Percentiles rank a stretch among this genome's conserved stretches.
Conservation (phyloP, 2,888 invertebrate species). For the Drosophila monieri region DNA sequence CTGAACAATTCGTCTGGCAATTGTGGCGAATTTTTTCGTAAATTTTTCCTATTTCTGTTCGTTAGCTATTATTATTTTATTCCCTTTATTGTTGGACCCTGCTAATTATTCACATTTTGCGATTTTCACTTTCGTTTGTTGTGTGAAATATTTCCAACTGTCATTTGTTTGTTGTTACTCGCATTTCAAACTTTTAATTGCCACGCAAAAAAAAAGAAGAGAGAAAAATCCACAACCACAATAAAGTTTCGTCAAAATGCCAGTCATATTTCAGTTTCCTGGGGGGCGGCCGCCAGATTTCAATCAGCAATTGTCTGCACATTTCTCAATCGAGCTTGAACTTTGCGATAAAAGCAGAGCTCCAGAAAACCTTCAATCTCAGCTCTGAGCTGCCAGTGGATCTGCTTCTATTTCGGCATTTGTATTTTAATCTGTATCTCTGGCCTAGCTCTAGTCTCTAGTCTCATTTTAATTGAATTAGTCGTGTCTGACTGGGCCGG, state of each 20-base stretch:
- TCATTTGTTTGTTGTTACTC: conserved; percentile 76
- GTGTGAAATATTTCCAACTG: conserved; percentile 69
- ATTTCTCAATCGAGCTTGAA: conserved; percentile 67
- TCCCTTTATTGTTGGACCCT: conserved; percentile 42
- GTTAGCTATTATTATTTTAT: conserved; percentile 66
- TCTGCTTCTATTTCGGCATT: conserved; percentile 3
- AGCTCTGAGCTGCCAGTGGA: not conserved
- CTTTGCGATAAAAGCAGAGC: conserved; percentile 21
- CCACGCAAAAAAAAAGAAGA: conserved; percentile 35
- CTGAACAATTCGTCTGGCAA: conserved; percentile 48
- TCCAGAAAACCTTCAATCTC: conserved; percentile 36
- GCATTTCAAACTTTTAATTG: conserved; percentile 76
- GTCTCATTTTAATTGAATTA: conserved; percentile 61
- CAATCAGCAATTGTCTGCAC: conserved; percentile 58
- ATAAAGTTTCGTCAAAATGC: conserved; percentile 75
- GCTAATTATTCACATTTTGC: conserved; percentile 79
- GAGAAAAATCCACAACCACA: conserved; percentile 54
- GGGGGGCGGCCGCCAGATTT: conserved; percentile 36
- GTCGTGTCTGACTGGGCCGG: conserved; percentile 42
- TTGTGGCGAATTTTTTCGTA: conserved; percentile 69
- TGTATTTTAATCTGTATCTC: conserved; percentile 22
- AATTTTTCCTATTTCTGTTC: conserved; percentile 75
- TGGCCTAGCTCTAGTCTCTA: conserved; percentile 32
- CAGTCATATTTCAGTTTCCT: conserved; percentile 71
- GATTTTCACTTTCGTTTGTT: conserved; percentile 79